A percentile compares a stretch with the other conserved stretches of the same genome.
phyloP scores from a whole-genome alignment of 2,888 invertebrate genomes.

The Eupsilia transversa region DNA sequence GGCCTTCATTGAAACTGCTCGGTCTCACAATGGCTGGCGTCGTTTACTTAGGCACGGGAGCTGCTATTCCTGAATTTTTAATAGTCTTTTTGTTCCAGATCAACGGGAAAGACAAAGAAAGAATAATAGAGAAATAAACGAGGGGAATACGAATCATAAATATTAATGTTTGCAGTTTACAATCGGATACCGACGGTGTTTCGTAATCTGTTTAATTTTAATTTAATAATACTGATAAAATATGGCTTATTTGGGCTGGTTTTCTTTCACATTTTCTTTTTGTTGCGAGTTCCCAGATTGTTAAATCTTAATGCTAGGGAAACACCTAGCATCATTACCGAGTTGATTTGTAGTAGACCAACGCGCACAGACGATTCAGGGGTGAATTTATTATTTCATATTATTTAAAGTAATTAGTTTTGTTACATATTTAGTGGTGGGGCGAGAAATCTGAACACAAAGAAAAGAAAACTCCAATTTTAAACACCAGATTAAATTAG shows the following conservation, averaged over 20 bases:
- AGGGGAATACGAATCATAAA: conserved; percentile 51
- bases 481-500: too few species aligned
- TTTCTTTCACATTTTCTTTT: conserved; percentile 14
- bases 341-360: conserved; percentile 42
- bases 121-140: conserved; percentile 61
- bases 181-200: conserved; percentile 32
- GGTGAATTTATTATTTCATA: conserved; percentile 27
- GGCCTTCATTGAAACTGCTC: conserved; percentile 56
- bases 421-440: conserved; percentile 34
- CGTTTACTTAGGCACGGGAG: conserved; percentile 60
- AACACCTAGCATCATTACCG: conserved; percentile 50
- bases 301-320: conserved; percentile 42
- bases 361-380: conserved; percentile 9
- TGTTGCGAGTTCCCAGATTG: conserved; percentile 35
- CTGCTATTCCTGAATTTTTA: conserved; percentile 66
- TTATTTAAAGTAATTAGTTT: conserved; percentile 34
- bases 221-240: conserved; percentile 37
- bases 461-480: neutral
- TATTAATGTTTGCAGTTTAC: conserved; percentile 54
- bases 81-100: conserved; percentile 65
- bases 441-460: neutral
- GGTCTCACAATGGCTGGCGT: conserved; percentile 58
- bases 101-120: conserved; percentile 56
- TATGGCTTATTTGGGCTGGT: neutral
- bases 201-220: conserved; percentile 48